phyloP scores from a whole-genome alignment of 2,113 vertebrate species.

The Takifugu flavidus region DNA sequence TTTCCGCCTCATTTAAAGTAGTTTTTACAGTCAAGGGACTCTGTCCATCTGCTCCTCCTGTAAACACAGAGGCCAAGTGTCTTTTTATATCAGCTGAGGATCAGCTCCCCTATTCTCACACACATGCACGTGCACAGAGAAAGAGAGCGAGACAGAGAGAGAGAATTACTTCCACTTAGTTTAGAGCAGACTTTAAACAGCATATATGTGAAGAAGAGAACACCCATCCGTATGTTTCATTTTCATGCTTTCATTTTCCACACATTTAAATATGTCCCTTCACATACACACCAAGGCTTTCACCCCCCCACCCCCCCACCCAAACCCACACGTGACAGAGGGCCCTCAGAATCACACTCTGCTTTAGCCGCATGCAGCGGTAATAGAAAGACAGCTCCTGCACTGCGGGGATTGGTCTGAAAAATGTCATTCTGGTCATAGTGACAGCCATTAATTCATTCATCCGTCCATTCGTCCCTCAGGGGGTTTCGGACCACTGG shows the following conservation, averaged over 20 bases:
- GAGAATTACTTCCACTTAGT: constrained; percentile 41
- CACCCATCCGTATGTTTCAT: constrained; percentile 38
- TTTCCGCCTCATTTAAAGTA: constrained; percentile 41
- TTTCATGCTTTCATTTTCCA: constrained; percentile 30
- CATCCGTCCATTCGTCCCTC: too few species aligned
- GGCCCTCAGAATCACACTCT: neutral
- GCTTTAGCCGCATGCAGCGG: neutral
- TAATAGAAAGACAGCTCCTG: too few species aligned
- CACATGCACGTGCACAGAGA: constrained; percentile 7
- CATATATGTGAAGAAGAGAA: constrained; percentile 9
- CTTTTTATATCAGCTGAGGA: constrained; percentile 47
- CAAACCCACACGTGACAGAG: neutral
- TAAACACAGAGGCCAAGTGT: constrained; percentile 34
- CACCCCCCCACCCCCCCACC: neutral
- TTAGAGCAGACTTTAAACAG: constrained; percentile 26
- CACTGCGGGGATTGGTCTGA: too few species aligned
- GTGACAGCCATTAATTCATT: too few species aligned
- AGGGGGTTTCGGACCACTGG: too few species aligned
- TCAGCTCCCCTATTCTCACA: constrained; percentile 21
- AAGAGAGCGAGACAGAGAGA: neutral
- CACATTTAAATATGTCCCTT: constrained; percentile 2
- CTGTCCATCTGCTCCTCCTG: constrained; percentile 45
- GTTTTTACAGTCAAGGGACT: constrained; percentile 39
- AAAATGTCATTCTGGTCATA: too few species aligned
- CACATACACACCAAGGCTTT: neutral